Conservation (phyloP, 2,113 vertebrate genomes). For the Cheirogaleus medius region DNA sequence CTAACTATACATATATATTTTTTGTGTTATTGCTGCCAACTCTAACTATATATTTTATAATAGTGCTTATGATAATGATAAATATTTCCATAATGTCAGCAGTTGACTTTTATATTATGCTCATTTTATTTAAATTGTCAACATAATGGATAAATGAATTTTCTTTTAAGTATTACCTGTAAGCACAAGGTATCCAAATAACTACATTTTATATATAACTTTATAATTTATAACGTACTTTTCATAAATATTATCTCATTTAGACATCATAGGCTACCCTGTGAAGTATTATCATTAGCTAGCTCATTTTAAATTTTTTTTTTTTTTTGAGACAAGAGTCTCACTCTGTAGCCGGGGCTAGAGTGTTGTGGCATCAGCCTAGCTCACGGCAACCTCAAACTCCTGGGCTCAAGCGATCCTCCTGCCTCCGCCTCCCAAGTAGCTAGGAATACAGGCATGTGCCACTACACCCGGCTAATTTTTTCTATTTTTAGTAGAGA, state of each 20-base stretch:
- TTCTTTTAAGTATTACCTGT: background rate
- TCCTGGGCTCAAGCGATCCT: too few species aligned
- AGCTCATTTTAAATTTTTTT: background rate
- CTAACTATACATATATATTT: too few species aligned
- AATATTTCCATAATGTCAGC: slow-evolving; percentile 28
- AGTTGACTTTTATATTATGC: background rate
- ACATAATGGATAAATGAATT: background rate
- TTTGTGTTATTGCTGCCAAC: too few species aligned
- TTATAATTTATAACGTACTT: background rate
- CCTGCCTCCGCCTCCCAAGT: too few species aligned
- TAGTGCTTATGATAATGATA: background rate
- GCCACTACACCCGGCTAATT: too few species aligned
- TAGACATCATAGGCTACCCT: background rate
- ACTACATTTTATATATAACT: background rate
- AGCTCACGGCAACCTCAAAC: too few species aligned
- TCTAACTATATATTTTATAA: background rate
- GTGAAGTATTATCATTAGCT: background rate
- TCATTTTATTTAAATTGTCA: slow-evolving; percentile 34
- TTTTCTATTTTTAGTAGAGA: too few species aligned
- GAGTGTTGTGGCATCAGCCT: too few species aligned
- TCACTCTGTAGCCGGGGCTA: too few species aligned
- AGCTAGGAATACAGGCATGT: too few species aligned
- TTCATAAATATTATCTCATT: background rate
- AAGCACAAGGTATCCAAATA: slow-evolving; percentile 25
- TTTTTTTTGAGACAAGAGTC: too few species aligned